Conservation (phyloP, 2,888 invertebrate species). For the Onchidella celtica region DNA sequence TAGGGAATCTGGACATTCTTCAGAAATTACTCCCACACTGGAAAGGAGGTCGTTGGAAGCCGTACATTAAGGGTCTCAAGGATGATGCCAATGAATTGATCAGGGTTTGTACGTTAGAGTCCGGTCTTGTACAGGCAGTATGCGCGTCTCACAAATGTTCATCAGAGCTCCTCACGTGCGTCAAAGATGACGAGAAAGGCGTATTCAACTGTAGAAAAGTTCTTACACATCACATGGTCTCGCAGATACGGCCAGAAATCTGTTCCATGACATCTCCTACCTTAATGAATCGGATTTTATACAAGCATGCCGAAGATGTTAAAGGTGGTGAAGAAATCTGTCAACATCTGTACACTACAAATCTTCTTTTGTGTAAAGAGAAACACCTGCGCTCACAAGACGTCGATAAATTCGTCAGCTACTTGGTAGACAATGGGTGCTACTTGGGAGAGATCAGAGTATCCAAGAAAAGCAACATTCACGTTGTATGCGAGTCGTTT, state of each 20-base stretch:
- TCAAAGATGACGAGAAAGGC: slow-evolving; percentile 26
- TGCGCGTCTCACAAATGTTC: slow-evolving; percentile 25
- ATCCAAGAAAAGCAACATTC: slow-evolving; percentile 46
- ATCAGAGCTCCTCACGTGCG: slow-evolving; percentile 26
- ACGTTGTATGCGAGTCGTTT: slow-evolving; percentile 54
- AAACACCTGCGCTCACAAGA: neutral
- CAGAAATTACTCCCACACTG: slow-evolving; percentile 37
- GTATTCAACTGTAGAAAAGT: slow-evolving; percentile 41
- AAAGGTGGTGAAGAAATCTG: slow-evolving; percentile 17
- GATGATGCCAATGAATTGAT: slow-evolving; percentile 43
- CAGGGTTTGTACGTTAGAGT: slow-evolving; percentile 48
- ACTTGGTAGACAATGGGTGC: slow-evolving; percentile 47
- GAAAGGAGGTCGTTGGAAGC: slow-evolving; percentile 42
- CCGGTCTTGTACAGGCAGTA: slow-evolving; percentile 48
- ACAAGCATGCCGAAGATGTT: slow-evolving; percentile 25
- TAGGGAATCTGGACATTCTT: slow-evolving; percentile 35
- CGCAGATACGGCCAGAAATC: slow-evolving; percentile 39
- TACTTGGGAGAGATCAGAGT: slow-evolving; percentile 49
- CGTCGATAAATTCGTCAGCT: slow-evolving; percentile 38
- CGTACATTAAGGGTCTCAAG: slow-evolving; percentile 44
- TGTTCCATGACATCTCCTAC: slow-evolving; percentile 12
- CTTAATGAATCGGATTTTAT: slow-evolving; percentile 32
- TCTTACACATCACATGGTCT: slow-evolving; percentile 50
- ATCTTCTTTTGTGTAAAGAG: slow-evolving; percentile 14
- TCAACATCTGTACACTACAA: slow-evolving; percentile 29